phyloP scores from a whole-genome alignment of 2,888 invertebrate genomes.

The Tipula unca region DNA sequence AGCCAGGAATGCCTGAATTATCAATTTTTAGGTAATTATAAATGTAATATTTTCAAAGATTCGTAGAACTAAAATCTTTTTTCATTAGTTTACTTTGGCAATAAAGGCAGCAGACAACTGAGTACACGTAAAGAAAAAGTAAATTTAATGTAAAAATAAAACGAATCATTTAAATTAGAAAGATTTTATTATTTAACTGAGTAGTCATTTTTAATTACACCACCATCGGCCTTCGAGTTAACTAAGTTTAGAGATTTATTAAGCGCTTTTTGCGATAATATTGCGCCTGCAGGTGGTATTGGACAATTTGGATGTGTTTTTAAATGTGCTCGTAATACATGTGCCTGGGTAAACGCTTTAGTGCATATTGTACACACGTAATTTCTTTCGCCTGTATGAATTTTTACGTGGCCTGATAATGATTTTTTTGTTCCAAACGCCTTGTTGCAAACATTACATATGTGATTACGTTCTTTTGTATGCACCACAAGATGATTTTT shows the following conservation, averaged over 20 bases:
- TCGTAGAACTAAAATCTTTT: not conserved
- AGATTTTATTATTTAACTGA: not conserved
- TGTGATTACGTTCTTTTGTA: constrained; percentile 23
- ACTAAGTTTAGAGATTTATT: not conserved
- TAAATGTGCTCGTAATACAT: constrained; percentile 23
- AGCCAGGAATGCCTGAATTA: constrained; percentile 59
- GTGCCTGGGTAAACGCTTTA: constrained; percentile 23
- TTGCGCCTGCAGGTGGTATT: constrained; percentile 22
- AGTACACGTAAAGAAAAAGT: no score
- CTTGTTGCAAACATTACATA: constrained; percentile 22
- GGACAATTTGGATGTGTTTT: constrained; percentile 22
- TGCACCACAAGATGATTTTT: constrained; percentile 23
- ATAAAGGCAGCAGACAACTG: constrained; percentile 25
- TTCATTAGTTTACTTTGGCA: constrained; percentile 36
- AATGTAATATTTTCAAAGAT: not conserved
- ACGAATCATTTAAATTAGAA: not conserved
- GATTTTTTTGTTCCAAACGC: constrained; percentile 22
- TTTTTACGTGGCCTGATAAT: constrained; percentile 21
- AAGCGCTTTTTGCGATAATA: constrained; percentile 21
- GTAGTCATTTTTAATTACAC: not conserved
- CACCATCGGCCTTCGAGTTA: not conserved
- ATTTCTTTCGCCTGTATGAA: constrained; percentile 23
- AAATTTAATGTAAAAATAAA: not conserved
- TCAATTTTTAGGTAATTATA: constrained; percentile 45
- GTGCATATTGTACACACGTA: constrained; percentile 22